Evolutionary conservation across 2,797 vertebrate genomes (phyloP).

Genomic region (Megalops cyprinoides): DNA sequence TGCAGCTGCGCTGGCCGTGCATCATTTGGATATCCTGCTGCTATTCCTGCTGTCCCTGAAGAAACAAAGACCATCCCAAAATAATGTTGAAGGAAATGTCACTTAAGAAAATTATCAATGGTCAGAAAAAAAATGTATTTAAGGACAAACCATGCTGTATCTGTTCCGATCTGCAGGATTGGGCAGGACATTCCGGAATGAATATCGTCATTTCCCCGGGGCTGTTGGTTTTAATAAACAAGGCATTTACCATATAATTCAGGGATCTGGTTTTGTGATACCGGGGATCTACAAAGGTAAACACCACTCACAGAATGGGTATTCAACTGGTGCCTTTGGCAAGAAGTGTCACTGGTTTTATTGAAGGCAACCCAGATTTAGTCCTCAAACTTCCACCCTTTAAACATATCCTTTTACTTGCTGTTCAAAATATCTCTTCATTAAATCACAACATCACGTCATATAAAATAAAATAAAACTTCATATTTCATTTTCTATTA

Average conservation of each 20-base stretch:
- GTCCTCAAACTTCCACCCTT: not conserved
- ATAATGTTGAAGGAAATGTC: not conserved
- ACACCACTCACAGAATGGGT: not conserved
- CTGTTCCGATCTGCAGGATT: not conserved
- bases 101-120: not conserved
- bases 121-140: not conserved
- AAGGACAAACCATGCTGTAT: not conserved
- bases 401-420: not conserved
- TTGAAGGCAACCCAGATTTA: not conserved
- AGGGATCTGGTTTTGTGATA: not conserved
- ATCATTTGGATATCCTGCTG: not conserved
- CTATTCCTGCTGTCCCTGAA: not conserved
- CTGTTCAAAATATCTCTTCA: not conserved
- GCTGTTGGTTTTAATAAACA: conserved; percentile 26
- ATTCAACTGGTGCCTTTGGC: not conserved
- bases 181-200: not conserved
- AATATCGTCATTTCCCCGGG: not conserved
- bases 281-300: not conserved
- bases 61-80: not conserved
- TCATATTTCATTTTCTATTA: conserved; percentile 7
- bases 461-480: not conserved
- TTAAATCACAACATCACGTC: not conserved
- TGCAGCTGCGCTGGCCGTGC: not conserved
- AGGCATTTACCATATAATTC: not conserved
- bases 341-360: not conserved